Base-by-base conservation (phyloP, 2,113 vertebrate genomes). In the Scortum barcoo region DNA sequence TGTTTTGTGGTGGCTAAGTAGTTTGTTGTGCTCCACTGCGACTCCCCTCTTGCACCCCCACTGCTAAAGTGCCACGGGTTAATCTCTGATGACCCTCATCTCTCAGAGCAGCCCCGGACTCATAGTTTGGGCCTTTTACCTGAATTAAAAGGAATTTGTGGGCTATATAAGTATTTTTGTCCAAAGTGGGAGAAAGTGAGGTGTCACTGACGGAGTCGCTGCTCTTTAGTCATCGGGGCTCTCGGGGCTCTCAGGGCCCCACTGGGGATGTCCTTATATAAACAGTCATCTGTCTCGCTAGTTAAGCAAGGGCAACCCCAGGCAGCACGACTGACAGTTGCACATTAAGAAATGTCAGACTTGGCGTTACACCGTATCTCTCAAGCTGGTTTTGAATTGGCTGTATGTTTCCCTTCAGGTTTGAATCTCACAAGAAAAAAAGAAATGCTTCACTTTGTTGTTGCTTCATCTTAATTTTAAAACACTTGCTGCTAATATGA, bases 1-100 rank as follows among this genome's bases (percentile, higher is more conserved):
- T 95, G 93, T 95, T 93, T 95, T 95, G 94, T 91, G 93, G 94
- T 93, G 93, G 92, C 92, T 90, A 93, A 95, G 94, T 95, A 95
- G 94, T 92, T 93, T 93, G 91, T 91, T 89, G 86, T 89, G 89
- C 90, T 90, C 76, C 42, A 2, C 80, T 72, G 83, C 65, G 80
- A 92, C 86, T 83, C 86, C 75, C 83, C 88, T 72, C 73, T 78
- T 51, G 69, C 87, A 36, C 87, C 81, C 90, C 87, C 83, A 86
- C 90, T 80, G 91, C 91, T 90, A 88, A 92, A 93, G 94, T 93
- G 92, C 91, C 90, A 93, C 72, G 87, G 93, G 93, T 95, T 93
- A 92, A 93, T 94, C 91, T 92, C 77, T 57, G 87, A 88, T 93
- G 94, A 95, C 93, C 93, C 92, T 84, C 91, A 90, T 91, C 87